Base-by-base conservation (phyloP, 1,140 invertebrate species). In the Phortica variegata region DNA sequence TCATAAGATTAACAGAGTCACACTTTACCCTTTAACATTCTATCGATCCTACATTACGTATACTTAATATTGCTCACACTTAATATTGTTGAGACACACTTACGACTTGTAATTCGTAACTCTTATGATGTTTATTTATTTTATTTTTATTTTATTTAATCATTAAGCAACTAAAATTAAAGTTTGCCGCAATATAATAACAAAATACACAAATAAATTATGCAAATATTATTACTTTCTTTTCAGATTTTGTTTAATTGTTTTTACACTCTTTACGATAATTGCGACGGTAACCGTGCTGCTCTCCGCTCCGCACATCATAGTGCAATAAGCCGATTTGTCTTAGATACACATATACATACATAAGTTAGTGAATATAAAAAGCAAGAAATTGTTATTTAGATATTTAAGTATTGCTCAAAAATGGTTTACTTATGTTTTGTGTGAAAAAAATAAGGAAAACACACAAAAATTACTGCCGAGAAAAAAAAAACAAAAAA, bases 191-290 rank as follows among this genome's bases (percentile, higher is more conserved):
- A n/a, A n/a, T n/a, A n/a, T n/a, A 32, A 17, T n/a, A 40, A 40
- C 10, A 2, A 15, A 31, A 36, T 3, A 2, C 6, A 8, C 31
- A 37, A 12, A 10, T 12, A 23, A 18, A 17, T 13, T 26, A n/a
- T 2, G n/a, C 19, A 37, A 17, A 19, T 34, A 33, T 21, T 43
- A 19, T 43, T 54, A 40, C 36, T 5, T 54, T 63, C 52, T 58
- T 75, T 75, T 40, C 79, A 87, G 95, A 79, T 87, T 97, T 77
- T 98, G 96, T 82, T 85, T 99, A 77, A 91, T 95, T 78, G 87
- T 96, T 74, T 98, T 98, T 83, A 92, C 94, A 47, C 79, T 94
- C 61, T 97, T 98, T 82, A 97, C 96, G 54, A 83, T 97, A 73
- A 87, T 96, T 69, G 95, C 95, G 53, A 98, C 96, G 47, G 84